Evolutionary conservation across 2,113 vertebrate genomes (phyloP).

Genomic region (Guaruba guarouba): DNA sequence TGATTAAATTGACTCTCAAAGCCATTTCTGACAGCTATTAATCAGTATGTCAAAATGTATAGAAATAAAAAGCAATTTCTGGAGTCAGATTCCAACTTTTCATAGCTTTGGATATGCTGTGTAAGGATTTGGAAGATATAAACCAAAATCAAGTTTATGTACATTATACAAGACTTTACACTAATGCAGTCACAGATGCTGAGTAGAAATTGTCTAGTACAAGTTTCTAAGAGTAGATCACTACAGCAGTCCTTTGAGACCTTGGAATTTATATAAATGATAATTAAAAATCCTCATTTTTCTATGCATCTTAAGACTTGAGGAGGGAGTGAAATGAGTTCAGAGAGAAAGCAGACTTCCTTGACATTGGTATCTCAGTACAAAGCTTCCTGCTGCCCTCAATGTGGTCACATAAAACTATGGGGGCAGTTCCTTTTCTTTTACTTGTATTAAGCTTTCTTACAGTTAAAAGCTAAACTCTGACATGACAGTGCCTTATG

Average conservation of each 20-base stretch:
- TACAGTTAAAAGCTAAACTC: background rate
- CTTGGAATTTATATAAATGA: background rate
- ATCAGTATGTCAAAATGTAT: background rate
- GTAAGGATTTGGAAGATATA: background rate
- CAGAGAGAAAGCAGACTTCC: background rate
- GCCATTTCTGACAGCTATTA: background rate
- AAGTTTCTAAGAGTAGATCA: background rate
- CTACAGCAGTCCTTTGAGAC: background rate
- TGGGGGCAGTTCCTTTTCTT: background rate
- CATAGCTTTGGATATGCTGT: background rate
- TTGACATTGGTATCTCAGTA: background rate
- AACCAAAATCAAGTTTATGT: background rate
- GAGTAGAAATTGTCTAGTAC: background rate
- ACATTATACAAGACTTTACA: background rate
- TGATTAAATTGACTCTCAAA: background rate
- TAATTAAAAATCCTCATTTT: background rate
- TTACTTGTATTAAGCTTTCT: background rate
- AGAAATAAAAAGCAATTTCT: slow-evolving; percentile 16
- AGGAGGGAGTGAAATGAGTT: background rate
- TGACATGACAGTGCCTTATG: background rate
- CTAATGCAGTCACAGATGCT: background rate
- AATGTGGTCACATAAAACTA: background rate
- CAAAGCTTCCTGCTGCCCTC: background rate
- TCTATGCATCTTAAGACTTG: background rate
- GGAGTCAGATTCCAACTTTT: slow-evolving; percentile 9